Evolutionary conservation across 2,113 vertebrate genomes (phyloP), one percentile per base, ranked within the genome.

Genomic region (Marcusenius ussheri): DNA sequence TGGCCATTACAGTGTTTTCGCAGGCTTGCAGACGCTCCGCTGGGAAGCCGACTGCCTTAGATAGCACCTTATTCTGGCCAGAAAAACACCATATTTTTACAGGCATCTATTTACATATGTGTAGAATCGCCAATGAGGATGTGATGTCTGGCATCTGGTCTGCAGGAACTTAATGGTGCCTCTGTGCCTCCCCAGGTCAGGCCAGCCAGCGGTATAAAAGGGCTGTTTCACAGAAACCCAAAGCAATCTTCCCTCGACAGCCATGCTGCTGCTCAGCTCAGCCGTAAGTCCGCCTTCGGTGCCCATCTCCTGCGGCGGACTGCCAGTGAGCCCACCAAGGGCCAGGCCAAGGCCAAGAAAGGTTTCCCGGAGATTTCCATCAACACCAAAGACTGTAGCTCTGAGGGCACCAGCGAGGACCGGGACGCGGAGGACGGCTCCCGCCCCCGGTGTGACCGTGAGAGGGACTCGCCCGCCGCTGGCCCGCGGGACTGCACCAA

Each of bases 211-310:
- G 97, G 98, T 94, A 97, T 99, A 97, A 99, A 99, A 97, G 97
- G 98, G 87, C 96, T 99, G 87, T 99, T 99, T 95, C 97, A 98
- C 96, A 98, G 98, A 96, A 98, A 96, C 95, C 97, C 98, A 97
- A 99, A 99, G 95, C 98, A 99, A 92, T 93, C 97, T 93, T 99
- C 98, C 83, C 98, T 99, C 93, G 98, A 99, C 98, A 98, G 98
- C 97, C 98, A 97, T 98, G 98, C 96, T 99, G 97, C 95, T 99
- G 98, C 95, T 90, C 97, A 96, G 93, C 97, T 95, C 95, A 95
- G 92, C 88, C 97, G 96, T 96, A 98, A 98, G 95, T 96, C 96
- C 92, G 97, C 98, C 31, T 98, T 99, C 92, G 98, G 97, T 90
- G 97, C 97, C 93, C 96, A 98, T 94, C 95, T 99, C 88, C 94